Conservation (phyloP, 1,140 invertebrate genomes). For the Caenorhabditis tropicalis region DNA sequence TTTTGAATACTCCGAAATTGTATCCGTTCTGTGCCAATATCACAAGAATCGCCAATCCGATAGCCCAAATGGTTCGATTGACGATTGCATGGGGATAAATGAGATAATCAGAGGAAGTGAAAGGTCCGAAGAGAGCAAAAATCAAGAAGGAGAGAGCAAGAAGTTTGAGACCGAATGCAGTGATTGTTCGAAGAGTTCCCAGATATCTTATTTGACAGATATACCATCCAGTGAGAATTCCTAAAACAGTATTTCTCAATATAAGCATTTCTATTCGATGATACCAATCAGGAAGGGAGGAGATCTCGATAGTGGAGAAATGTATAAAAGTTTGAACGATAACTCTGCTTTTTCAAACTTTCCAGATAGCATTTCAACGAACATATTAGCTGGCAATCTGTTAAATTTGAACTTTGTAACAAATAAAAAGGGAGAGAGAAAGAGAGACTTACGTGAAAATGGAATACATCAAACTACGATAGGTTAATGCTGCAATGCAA, state of each 20-base stretch:
- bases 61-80: slow-evolving; percentile 32
- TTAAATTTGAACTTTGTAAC: neutral
- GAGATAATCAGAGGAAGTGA: neutral
- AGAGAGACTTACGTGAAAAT: neutral
- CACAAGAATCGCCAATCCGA: slow-evolving; percentile 15
- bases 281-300: slow-evolving; percentile 33
- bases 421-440: neutral
- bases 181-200: neutral
- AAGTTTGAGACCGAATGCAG: neutral
- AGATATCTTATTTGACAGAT: slow-evolving; percentile 10
- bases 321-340: slow-evolving; percentile 18
- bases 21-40: slow-evolving; percentile 11
- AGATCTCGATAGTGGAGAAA: slow-evolving; percentile 39
- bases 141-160: neutral
- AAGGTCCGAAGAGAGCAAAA: slow-evolving; percentile 30
- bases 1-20: neutral
- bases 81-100: neutral
- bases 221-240: slow-evolving; percentile 35
- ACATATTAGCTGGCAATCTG: slow-evolving; percentile 43
- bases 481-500: neutral
- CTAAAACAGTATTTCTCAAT: neutral
- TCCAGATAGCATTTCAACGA: slow-evolving; percentile 18
- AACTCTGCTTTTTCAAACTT: slow-evolving; percentile 27
- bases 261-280: neutral
- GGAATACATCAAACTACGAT: neutral